Evolutionary conservation across 2,113 vertebrate species (phyloP).

Genomic region (Myrmophylax atrothorax): DNA sequence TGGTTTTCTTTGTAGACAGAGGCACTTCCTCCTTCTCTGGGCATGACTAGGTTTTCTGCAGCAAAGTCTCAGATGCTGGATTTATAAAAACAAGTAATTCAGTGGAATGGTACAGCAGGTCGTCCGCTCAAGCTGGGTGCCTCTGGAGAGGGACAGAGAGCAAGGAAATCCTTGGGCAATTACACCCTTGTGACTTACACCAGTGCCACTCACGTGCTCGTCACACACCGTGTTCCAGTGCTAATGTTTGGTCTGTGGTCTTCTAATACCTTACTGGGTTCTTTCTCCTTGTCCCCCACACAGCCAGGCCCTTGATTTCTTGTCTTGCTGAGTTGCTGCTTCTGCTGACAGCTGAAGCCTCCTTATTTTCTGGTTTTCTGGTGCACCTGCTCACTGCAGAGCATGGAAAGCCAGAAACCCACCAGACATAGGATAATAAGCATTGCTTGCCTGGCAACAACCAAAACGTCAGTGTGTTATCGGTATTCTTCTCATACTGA

Average conservation of each 20-base stretch:
- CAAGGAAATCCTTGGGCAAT: not conserved
- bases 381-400: not conserved
- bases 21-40: not conserved
- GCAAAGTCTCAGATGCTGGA: not conserved
- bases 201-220: not conserved
- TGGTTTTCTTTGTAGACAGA: not conserved
- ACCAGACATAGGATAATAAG: not conserved
- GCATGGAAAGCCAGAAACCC: not conserved
- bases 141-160: not conserved
- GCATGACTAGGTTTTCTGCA: accelerated
- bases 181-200: not conserved
- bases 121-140: not conserved
- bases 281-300: not conserved
- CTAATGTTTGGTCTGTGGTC: not conserved
- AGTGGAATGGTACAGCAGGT: not conserved
- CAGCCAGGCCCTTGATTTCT: not conserved
- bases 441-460: not conserved
- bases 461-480: not conserved
- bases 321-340: not conserved
- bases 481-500: not conserved
- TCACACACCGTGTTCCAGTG: not conserved
- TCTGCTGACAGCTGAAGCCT: not conserved
- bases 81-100: not conserved
- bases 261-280: not conserved
- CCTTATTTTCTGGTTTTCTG: not conserved